Base-by-base conservation (phyloP, 2,888 invertebrate genomes). In the Listrodromus nycthemerus region DNA sequence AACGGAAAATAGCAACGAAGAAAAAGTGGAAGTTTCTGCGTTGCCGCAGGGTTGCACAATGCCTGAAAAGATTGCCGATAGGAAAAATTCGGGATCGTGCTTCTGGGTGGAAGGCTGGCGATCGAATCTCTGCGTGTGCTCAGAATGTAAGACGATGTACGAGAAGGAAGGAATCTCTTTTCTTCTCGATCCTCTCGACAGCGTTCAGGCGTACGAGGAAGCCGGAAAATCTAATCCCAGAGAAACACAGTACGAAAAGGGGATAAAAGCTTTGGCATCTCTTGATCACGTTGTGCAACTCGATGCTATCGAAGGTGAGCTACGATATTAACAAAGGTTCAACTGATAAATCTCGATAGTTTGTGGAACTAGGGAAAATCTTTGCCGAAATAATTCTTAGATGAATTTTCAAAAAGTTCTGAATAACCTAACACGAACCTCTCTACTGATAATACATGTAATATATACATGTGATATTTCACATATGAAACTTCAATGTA, bases 261-360 rank as follows among this genome's bases (percentile, higher is more conserved):
- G 97, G 10, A 95, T 97, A 91, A 95, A 96, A 88, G 97, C 97
- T 0, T 94, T 98, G 13, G 96, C 97, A 45, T 96, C 96, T 24
- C 94, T 99, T 91, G 97, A 96, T 88, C 95, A 97, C 76, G 96
- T 97, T 10, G 96, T 97, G 87, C 96, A 98, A 93, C 96, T 98
- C 84, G 98, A 98, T 93, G 97, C 97, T 10, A 95, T 98, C 61
- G 94, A 94, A 91, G 95, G 95, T 95, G 88, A 91, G 30, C 4
- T 8, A 37, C 16, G 13, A 45, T 8, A 48, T n/a, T 61, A 45
- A 33, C 30, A 52, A 50, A n/a, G 83, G 82, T n/a, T n/a, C 16
- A 21, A 30, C 66, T 41, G 3, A 30, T 61, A 21, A 52, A n/a
- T 19, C 1, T 85, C 16, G n/a, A 16, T 33, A 41, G 10, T 70